A percentile compares a stretch with the other conserved stretches of the same genome.
Evolutionary conservation across 2,888 invertebrate species (phyloP).

Genomic region (Phengaris arion): DNA sequence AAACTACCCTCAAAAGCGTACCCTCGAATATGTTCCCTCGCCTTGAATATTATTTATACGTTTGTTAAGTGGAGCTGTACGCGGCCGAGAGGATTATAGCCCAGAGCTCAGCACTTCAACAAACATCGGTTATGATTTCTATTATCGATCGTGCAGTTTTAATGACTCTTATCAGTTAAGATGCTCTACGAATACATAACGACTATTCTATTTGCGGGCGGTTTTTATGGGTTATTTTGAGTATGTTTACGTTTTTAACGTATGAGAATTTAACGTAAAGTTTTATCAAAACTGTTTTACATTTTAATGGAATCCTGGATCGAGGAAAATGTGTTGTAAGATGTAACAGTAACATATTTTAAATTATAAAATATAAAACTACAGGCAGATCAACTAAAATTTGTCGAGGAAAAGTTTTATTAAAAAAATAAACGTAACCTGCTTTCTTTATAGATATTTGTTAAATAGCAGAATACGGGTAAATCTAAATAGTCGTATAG

Average conservation of each 20-base stretch:
- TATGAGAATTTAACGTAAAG: background rate
- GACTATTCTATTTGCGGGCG: background rate
- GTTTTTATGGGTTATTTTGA: background rate
- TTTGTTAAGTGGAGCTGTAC: constrained; percentile 78
- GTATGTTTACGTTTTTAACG: background rate
- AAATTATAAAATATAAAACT: background rate
- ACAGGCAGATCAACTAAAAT: background rate
- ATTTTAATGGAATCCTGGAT: background rate
- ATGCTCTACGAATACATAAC: constrained; percentile 33
- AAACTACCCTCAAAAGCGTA: constrained; percentile 75
- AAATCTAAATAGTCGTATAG: constrained; percentile 64
- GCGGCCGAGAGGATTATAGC: constrained; percentile 68
- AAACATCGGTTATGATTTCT: constrained; percentile 74
- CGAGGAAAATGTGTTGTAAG: background rate
- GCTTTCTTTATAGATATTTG: constrained; percentile 51
- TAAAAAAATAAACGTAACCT: background rate
- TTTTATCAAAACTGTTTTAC: background rate
- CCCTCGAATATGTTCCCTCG: constrained; percentile 78
- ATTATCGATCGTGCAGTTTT: constrained; percentile 59
- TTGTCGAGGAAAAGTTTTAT: background rate
- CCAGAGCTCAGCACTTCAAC: constrained; percentile 75
- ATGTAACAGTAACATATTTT: background rate
- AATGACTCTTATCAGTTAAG: constrained; percentile 42
- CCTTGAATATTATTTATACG: constrained; percentile 80
- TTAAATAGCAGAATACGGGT: constrained; percentile 63